Evolutionary conservation across 2,888 invertebrate genomes (phyloP), one percentile per base, ranked within the genome.

Genomic region (Pseudeuparius sepicola): DNA sequence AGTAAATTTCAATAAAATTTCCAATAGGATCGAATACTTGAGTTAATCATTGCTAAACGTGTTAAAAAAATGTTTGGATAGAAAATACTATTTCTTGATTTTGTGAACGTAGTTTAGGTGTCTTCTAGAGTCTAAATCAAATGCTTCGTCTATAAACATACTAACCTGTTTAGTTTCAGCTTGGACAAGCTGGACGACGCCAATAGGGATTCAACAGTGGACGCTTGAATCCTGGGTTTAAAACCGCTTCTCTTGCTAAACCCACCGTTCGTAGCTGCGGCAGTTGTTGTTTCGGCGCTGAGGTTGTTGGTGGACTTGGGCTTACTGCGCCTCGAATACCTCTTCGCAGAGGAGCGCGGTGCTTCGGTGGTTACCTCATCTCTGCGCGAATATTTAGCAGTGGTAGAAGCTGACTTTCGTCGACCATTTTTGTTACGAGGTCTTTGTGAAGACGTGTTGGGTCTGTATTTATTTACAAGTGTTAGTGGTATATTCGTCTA

Each of bases 161-260:
- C 49, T 39, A 30, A 51, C 50, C 51, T 70, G 53, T 85, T 83
- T 25, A 88, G 63, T 58, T 87, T 88, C 51, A 86, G 79, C 62
- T 85, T 84, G 55, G 82, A 83, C 38, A 82, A 64, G 17, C 78
- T 76, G 23, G 75, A 73, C 4, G 75, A 67, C 13, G 67, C 57
- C 32, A 64, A 51, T 26, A 67, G 61, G 6, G 67, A 65, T 45
- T 77, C 77, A 2, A 70, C 66, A 43, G 71, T 56, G 15, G 59
- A 51, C 6, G 65, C 47, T 56, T 74, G 71, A 36, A 72, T 63
- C 49, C 76, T 78, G 4, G 81, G 78, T 45, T 83, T 77, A 58
- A 77, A 86, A 15, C 77, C 73, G 39, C 75, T 70, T 44, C 80
- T 52, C 17, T 58, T 51, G 48, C 54, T 61, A 17, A 60, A 49